Percentiles rank a stretch among this genome's conserved stretches.
phyloP scores from a whole-genome alignment of 2,113 vertebrate genomes.

The Xiphophorus maculatus region DNA sequence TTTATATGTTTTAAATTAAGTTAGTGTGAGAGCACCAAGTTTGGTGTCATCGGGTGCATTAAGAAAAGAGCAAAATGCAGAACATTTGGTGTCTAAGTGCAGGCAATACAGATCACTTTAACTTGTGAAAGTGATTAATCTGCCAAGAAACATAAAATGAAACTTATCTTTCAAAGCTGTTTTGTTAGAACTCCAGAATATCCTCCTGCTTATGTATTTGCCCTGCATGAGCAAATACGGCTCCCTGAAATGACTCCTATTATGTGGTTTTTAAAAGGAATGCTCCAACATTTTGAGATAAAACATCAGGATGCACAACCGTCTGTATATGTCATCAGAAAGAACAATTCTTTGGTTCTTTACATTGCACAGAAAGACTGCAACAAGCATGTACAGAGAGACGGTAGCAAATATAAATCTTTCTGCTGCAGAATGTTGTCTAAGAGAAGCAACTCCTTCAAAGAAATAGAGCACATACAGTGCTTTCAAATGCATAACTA shows the following conservation, averaged over 20 bases:
- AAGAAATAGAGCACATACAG: conserved; percentile 55
- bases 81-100: neutral
- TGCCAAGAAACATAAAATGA: neutral
- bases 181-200: conserved; percentile 8
- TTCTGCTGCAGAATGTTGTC: conserved; percentile 41
- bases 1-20: neutral
- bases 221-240: conserved; percentile 34
- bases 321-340: conserved; percentile 42
- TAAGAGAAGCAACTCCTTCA: conserved; percentile 60
- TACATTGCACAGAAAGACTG: conserved; percentile 62
- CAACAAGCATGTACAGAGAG: conserved; percentile 50
- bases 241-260: conserved; percentile 50
- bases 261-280: conserved; percentile 36
- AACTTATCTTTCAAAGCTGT: conserved; percentile 8
- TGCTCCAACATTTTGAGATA: conserved; percentile 37
- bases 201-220: conserved; percentile 21
- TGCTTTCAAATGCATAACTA: conserved; percentile 66
- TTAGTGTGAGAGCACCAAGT: conserved; percentile 32
- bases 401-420: conserved; percentile 67
- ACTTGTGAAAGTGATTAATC: neutral
- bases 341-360: conserved; percentile 78
- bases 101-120: neutral
- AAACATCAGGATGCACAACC: conserved; percentile 17
- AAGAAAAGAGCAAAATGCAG: neutral
- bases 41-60: conserved; percentile 11